Evolutionary conservation across 2,113 vertebrate genomes (phyloP).

Genomic region (Sus scrofa): DNA sequence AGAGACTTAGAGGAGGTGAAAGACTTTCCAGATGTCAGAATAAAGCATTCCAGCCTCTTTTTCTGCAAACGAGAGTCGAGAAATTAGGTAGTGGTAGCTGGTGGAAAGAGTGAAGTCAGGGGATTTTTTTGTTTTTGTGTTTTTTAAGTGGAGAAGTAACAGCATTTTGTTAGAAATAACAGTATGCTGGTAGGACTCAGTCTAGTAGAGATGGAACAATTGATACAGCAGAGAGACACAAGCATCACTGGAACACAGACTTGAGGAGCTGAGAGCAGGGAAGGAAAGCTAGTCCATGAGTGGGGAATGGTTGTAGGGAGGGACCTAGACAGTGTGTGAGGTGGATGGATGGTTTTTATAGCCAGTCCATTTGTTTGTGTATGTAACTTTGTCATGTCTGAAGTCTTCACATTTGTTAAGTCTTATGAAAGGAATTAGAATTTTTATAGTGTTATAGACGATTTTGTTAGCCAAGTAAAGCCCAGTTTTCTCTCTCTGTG

Average conservation of each 20-base stretch:
- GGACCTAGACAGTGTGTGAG: neutral
- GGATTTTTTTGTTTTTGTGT: neutral
- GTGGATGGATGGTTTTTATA: neutral
- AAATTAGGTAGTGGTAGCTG: neutral
- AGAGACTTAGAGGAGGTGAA: neutral
- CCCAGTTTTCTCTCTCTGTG: neutral
- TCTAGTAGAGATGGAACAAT: neutral
- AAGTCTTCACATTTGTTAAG: neutral
- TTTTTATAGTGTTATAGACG: neutral
- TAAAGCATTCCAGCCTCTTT: neutral
- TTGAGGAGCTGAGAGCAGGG: neutral
- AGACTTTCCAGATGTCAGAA: neutral
- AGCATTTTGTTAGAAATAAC: neutral
- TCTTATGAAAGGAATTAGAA: constrained; percentile 1
- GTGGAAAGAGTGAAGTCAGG: neutral
- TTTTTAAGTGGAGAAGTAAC: neutral
- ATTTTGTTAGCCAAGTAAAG: neutral
- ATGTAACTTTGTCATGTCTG: neutral
- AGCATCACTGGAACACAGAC: neutral
- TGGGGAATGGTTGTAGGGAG: neutral
- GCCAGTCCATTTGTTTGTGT: neutral
- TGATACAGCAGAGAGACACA: neutral
- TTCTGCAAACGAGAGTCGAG: neutral
- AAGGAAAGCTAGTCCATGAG: neutral
- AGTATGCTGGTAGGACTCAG: neutral